Conservation (phyloP, 92 coral and sea anemone species). For the Epizoanthus rinbou region DNA sequence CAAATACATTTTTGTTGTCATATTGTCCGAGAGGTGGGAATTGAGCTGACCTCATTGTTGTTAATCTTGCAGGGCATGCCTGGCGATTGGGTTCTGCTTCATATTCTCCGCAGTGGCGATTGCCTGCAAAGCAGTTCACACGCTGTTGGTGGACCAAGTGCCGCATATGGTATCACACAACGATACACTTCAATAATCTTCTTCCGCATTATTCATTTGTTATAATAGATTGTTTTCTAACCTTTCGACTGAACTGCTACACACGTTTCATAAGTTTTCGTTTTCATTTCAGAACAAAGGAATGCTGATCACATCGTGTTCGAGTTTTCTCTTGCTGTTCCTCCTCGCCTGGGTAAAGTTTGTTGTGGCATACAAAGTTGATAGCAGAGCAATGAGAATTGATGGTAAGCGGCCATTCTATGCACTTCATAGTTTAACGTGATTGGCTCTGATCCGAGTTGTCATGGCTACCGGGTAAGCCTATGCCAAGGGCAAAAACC, state of each 20-base stretch:
- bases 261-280: not conserved
- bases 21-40: not conserved
- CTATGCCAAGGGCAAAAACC: too few relatives aligned
- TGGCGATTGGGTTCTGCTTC: conserved; percentile 81
- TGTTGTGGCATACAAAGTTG: conserved; percentile 73
- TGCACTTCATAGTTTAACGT: not conserved
- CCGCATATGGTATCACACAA: conserved; percentile 60
- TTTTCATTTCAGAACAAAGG: conserved; percentile 61
- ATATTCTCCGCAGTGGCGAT: conserved; percentile 84
- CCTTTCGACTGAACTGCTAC: not conserved
- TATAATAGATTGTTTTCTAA: not conserved
- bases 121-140: conserved; percentile 73
- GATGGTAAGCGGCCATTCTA: conserved; percentile 70
- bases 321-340: conserved; percentile 69
- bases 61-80: conserved; percentile 72
- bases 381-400: conserved; percentile 85
- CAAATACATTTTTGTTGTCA: too few relatives aligned
- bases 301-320: conserved; percentile 71
- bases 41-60: not conserved
- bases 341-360: conserved; percentile 77
- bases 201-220: not conserved
- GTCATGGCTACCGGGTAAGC: not conserved
- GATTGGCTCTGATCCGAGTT: not conserved
- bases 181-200: not conserved
- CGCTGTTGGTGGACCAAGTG: conserved; percentile 58